Percentiles rank a stretch among this genome's conserved stretches.
phyloP scores from a whole-genome alignment of 2,113 vertebrate species.

The Pangasianodon gigas region DNA sequence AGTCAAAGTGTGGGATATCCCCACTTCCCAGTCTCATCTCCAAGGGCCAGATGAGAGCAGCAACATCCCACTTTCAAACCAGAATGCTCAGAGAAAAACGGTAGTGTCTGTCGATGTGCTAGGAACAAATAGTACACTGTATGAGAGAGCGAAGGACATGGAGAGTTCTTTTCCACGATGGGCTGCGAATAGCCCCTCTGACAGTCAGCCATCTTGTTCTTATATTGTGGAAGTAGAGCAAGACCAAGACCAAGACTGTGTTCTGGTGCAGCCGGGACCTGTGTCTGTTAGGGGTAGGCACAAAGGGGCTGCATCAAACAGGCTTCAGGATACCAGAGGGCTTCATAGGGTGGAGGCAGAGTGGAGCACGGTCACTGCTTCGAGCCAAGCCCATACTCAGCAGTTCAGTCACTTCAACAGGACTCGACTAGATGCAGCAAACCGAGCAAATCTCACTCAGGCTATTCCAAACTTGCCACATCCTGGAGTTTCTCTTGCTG shows the following conservation, averaged over 20 bases:
- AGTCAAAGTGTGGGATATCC: slow-evolving; percentile 35
- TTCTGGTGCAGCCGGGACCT: slow-evolving; percentile 53
- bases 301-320: neutral
- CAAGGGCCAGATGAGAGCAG: slow-evolving; percentile 51
- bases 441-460: slow-evolving; percentile 20
- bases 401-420: slow-evolving; percentile 38
- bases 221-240: slow-evolving; percentile 48
- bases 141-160: slow-evolving; percentile 57
- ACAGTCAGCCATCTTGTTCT: slow-evolving; percentile 52
- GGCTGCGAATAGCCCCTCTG: slow-evolving; percentile 55
- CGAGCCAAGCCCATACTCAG: slow-evolving; percentile 46
- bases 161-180: slow-evolving; percentile 66
- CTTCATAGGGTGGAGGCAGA: slow-evolving; percentile 5
- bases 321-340: slow-evolving; percentile 10
- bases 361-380: slow-evolving; percentile 55
- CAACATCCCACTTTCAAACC: slow-evolving; percentile 38
- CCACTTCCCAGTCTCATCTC: slow-evolving; percentile 24
- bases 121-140: slow-evolving; percentile 59
- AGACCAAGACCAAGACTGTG: slow-evolving; percentile 57
- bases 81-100: slow-evolving; percentile 34
- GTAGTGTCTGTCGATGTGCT: slow-evolving; percentile 1
- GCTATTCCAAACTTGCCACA: slow-evolving; percentile 28
- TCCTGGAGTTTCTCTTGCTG: slow-evolving; percentile 26
- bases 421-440: slow-evolving; percentile 16
- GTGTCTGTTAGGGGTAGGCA: slow-evolving; percentile 23